Evolutionary conservation across 2,113 vertebrate genomes (phyloP).

Genomic region (Crypturellus undulatus): DNA sequence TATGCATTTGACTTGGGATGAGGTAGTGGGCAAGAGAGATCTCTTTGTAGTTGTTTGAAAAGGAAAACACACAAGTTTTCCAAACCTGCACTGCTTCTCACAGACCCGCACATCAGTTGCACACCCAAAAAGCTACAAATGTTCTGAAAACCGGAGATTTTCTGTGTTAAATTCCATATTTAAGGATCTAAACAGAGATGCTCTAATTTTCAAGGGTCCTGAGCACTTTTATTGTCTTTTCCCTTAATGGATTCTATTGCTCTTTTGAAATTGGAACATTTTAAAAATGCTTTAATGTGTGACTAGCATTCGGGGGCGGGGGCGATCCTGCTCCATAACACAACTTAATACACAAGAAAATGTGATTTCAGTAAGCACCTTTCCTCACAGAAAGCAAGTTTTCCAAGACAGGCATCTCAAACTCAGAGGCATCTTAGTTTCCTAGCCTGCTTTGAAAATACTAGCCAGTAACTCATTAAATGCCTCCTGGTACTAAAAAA

Average conservation of each 20-base stretch:
- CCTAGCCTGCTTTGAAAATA: background rate
- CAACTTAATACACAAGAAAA: background rate
- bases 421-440: background rate
- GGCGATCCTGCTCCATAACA: background rate
- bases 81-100: background rate
- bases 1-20: background rate
- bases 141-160: background rate
- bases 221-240: background rate
- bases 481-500: background rate
- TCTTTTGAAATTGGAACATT: background rate
- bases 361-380: background rate
- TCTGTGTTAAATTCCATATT: background rate
- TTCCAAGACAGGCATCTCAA: background rate
- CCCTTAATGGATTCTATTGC: background rate
- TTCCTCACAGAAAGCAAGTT: background rate
- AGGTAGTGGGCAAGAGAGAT: background rate
- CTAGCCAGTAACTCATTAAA: background rate
- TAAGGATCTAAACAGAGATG: background rate
- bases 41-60: background rate
- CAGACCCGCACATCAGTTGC: background rate
- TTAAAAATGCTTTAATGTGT: background rate
- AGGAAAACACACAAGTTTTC: background rate
- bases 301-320: background rate
- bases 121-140: background rate
- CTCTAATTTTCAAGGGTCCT: background rate